These are phyloP conservation scores for Patella pellucida DNA, from an alignment of 2,888 invertebrate species.

Conservation along the genomic window DNA sequence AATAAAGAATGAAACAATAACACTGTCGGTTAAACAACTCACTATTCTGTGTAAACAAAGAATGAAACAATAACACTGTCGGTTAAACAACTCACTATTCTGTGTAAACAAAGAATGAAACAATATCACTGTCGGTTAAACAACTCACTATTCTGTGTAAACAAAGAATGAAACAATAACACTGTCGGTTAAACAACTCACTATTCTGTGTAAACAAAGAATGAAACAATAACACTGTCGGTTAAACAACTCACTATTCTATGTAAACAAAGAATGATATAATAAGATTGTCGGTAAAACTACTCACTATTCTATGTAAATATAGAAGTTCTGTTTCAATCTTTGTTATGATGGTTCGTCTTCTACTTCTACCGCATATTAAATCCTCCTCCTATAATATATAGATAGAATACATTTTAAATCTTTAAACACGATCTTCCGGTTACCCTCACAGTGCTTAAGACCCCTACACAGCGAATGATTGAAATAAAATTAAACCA, in stretches of 20 bases:
- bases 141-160: constrained; percentile 61
- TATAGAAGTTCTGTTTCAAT: constrained; percentile 60
- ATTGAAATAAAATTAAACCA: too few relatives aligned
- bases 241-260: constrained; percentile 51
- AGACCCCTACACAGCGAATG: too few relatives aligned
- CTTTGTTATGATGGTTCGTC: constrained; percentile 59
- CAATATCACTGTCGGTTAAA: too few relatives aligned
- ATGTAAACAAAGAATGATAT: constrained; percentile 54
- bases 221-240: constrained; percentile 17
- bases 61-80: too few relatives aligned
- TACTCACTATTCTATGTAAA: constrained; percentile 62
- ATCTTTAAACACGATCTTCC: background rate
- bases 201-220: constrained; percentile 61
- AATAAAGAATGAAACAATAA: too few relatives aligned
- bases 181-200: constrained; percentile 36
- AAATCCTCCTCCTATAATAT: constrained; percentile 58
- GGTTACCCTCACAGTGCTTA: too few relatives aligned
- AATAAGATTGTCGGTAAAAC: background rate
- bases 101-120: constrained; percentile 30
- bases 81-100: too few relatives aligned
- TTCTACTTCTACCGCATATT: constrained; percentile 56
- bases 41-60: too few relatives aligned
- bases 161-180: constrained; percentile 39
- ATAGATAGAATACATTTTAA: background rate
- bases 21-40: too few relatives aligned